Evolutionary conservation across 1,140 invertebrate genomes (phyloP).

Genomic region (Popillia japonica): DNA sequence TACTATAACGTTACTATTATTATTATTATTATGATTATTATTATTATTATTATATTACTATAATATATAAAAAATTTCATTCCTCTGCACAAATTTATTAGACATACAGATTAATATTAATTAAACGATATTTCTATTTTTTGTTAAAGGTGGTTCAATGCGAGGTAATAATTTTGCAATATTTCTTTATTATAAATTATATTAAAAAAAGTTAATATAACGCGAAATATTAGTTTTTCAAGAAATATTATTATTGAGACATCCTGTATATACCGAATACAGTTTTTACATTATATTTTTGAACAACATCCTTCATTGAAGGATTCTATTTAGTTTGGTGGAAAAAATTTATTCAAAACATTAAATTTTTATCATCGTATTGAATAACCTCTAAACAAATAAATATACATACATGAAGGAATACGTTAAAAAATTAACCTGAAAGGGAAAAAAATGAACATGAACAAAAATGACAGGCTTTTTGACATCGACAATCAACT

Average conservation of each 20-base stretch:
- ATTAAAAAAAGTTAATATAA: too few relatives aligned
- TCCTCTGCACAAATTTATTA: conserved; percentile 1
- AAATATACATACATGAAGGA: neutral
- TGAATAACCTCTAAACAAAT: too few relatives aligned
- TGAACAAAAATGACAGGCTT: neutral
- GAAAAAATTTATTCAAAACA: too few relatives aligned
- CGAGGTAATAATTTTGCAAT: neutral
- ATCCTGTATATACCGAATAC: too few relatives aligned
- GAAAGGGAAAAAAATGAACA: neutral
- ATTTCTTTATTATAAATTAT: neutral
- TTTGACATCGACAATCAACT: conserved; percentile 38
- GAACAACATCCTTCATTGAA: too few relatives aligned
- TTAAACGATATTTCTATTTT: neutral
- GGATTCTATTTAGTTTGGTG: too few relatives aligned
- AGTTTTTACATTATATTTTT: too few relatives aligned
- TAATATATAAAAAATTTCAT: neutral
- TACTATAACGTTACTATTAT: neutral
- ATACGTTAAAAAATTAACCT: neutral
- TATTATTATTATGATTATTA: too few relatives aligned
- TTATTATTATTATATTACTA: neutral
- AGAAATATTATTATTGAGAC: too few relatives aligned
- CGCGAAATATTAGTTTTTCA: too few relatives aligned
- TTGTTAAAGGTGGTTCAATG: neutral
- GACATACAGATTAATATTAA: neutral
- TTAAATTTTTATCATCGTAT: too few relatives aligned